Percentiles rank a stretch among this genome's conserved stretches.
phyloP scores from a whole-genome alignment of 1,140 invertebrate species.

The Aphaenogaster rudis region DNA sequence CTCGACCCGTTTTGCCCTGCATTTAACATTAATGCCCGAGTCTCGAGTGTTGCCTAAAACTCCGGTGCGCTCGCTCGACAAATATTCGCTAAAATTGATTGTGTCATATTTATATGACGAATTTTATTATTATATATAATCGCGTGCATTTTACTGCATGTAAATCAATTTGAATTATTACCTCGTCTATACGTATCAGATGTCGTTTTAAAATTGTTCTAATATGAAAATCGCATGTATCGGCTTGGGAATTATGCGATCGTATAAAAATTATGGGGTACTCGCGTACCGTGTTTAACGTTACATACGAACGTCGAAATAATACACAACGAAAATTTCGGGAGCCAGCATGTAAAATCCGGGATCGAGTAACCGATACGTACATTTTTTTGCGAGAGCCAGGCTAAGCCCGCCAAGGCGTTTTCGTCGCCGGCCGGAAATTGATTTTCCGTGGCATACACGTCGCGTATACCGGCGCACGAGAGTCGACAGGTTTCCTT shows the following conservation, averaged over 20 bases:
- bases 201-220: neutral
- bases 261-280: neutral
- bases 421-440: conserved; percentile 69
- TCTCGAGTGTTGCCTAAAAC: conserved; percentile 19
- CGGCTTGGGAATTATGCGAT: neutral
- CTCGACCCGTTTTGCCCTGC: neutral
- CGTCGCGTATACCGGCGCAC: conserved; percentile 53
- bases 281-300: neutral
- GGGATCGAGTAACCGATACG: conserved; percentile 63
- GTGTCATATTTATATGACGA: conserved; percentile 23
- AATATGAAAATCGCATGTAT: conserved; percentile 28
- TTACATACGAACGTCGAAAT: neutral
- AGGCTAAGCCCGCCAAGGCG: conserved; percentile 50
- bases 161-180: conserved; percentile 24
- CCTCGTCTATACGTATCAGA: neutral
- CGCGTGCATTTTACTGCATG: conserved; percentile 7
- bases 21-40: conserved; percentile 20
- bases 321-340: conserved; percentile 3
- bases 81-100: conserved; percentile 33
- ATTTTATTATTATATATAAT: conserved; percentile 32
- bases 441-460: conserved; percentile 68
- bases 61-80: neutral
- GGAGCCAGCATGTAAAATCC: conserved; percentile 61
- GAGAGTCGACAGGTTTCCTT: conserved; percentile 50
- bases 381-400: conserved; percentile 39